These are phyloP conservation scores for Motacilla alba DNA, from an alignment of 2,113 vertebrate species.

Conservation along the genomic window DNA sequence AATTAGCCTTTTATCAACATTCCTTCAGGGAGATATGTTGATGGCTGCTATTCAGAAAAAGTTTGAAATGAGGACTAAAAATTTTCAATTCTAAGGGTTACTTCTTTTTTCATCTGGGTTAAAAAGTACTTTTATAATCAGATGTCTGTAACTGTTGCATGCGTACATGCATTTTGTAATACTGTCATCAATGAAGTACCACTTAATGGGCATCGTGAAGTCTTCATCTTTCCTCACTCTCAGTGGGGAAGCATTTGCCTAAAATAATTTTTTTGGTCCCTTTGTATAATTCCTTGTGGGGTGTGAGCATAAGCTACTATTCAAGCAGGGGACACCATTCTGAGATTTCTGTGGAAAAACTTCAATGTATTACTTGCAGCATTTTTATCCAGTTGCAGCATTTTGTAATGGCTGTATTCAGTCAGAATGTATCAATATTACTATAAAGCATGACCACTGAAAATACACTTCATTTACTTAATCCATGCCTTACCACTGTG, in stretches of 20 bases:
- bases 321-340: not conserved
- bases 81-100: not conserved
- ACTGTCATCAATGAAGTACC: not conserved
- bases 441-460: not conserved
- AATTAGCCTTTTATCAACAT: not conserved
- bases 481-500: not conserved
- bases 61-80: not conserved
- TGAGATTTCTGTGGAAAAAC: not conserved
- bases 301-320: not conserved
- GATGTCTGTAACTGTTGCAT: not conserved
- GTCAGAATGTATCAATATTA: not conserved
- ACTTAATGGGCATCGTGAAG: not conserved
- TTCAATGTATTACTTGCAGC: not conserved
- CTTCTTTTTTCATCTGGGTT: not conserved
- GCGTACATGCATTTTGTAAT: not conserved
- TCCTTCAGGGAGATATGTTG: not conserved
- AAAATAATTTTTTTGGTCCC: not conserved
- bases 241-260: not conserved
- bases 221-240: not conserved
- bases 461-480: not conserved
- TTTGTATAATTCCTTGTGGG: not conserved
- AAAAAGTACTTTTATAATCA: not conserved
- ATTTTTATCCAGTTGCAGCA: not conserved
- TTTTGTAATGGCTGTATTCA: not conserved
- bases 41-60: not conserved